These are phyloP conservation scores for Kobus ellipsiprymnus DNA, from an alignment of 2,113 vertebrate species.

Conservation along the genomic window DNA sequence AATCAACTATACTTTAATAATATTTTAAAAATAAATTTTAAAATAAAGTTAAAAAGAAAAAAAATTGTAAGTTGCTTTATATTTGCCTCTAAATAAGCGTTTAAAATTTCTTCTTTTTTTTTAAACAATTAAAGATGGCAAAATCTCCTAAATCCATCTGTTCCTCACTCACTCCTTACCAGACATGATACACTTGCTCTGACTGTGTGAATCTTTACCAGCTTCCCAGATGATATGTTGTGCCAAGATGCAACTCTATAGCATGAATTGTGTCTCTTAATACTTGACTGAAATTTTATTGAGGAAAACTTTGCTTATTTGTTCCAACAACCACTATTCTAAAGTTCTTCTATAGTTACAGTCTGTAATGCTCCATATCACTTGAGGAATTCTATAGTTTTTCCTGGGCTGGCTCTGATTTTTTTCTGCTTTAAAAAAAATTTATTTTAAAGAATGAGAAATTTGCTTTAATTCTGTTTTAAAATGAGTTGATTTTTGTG, in stretches of 20 bases:
- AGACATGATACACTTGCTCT: not conserved
- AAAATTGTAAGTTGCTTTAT: not conserved
- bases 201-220: not conserved
- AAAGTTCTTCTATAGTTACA: not conserved
- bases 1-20: not conserved
- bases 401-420: not conserved
- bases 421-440: not conserved
- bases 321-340: not conserved
- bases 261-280: not conserved
- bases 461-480: not conserved
- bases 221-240: not conserved
- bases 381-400: not conserved
- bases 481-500: not conserved
- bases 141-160: not conserved
- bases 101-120: not conserved
- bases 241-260: not conserved
- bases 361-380: not conserved
- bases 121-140: not conserved
- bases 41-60: not conserved
- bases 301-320: not conserved
- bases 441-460: not conserved
- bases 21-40: not conserved
- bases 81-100: not conserved
- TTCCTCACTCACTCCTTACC: too few relatives aligned
- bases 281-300: not conserved